Percentiles rank a stretch among this genome's conserved stretches.
These are phyloP conservation scores for Theodoxus fluviatilis DNA, from an alignment of 2,888 invertebrate genomes.

Conservation along the genomic window DNA sequence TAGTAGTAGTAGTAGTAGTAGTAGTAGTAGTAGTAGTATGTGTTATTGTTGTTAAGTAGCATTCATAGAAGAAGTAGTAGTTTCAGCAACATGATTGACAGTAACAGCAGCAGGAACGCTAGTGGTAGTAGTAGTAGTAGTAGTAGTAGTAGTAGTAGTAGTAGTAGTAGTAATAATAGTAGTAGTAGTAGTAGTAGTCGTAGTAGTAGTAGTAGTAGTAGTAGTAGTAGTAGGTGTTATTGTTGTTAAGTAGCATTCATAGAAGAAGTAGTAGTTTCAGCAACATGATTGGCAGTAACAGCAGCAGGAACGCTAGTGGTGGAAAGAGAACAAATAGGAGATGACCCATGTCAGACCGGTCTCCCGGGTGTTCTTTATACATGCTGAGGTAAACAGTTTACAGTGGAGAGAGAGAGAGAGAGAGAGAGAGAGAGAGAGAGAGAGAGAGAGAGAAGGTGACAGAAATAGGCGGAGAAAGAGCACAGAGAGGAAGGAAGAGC, in stretches of 20 bases:
- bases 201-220: background rate
- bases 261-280: background rate
- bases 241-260: background rate
- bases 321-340: background rate
- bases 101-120: too few relatives aligned
- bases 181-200: background rate
- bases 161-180: background rate
- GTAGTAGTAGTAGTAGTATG: conserved; percentile 17
- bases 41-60: background rate
- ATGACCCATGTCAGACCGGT: too few relatives aligned
- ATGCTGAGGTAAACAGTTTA: too few relatives aligned
- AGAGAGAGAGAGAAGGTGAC: too few relatives aligned
- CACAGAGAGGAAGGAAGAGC: too few relatives aligned
- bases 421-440: conserved; percentile 15
- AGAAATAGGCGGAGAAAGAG: too few relatives aligned
- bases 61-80: background rate
- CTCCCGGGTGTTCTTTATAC: too few relatives aligned
- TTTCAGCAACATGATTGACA: too few relatives aligned
- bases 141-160: background rate
- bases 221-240: background rate
- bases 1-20: conserved; percentile 20
- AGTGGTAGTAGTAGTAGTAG: conserved; percentile 17
- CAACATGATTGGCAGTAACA: too few relatives aligned
- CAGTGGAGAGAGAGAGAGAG: conserved; percentile 6
- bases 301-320: too few relatives aligned